Evolutionary conservation across 2,113 vertebrate genomes (phyloP), one percentile per base, ranked within the genome.

Genomic region (Proteles cristata): DNA sequence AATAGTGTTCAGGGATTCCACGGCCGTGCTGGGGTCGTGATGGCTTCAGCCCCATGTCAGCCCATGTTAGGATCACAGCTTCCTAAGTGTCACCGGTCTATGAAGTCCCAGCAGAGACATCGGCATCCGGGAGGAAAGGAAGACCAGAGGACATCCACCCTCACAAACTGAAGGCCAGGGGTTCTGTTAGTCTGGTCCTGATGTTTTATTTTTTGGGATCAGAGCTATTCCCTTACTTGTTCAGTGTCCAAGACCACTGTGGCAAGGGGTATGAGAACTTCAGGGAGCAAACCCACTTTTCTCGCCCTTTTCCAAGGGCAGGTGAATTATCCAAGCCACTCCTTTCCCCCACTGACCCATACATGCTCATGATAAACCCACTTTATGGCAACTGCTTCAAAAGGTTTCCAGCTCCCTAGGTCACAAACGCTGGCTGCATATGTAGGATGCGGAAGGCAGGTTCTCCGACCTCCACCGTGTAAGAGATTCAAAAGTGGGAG

Each of bases 51-150:
- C 48, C 23, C 14, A 23, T 0, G 5, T 45, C 39, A 16, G 43
- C 25, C 28, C 12, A 9, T 19, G n/a, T 23, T 61, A 61, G 58
- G 45, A 83, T 33, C 55, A 14, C 4, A 50, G n/a, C 10, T 25
- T 26, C 71, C 35, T 31, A 39, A 33, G 50, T 48, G 58, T 65
- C 91, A 5, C 2, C 6, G 0, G 63, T 31, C 43, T 53, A 43
- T 5, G 2, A 63, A 48, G 16, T 14, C 14, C 81, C 21, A 7
- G 58, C 0, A 8, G 4, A 1, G 0, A 8, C 16, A 16, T 14
- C 12, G 43, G 69, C 58, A 39, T 74, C 94, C 68, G n/a, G 55
- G 28, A 85, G 65, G 71, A 81, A 81, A 11, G 45, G 21, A 85
- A 7, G 28, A 43, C 28, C 69, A n/a, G 55, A 31, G 5, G 48